Conservation (phyloP, 2,888 invertebrate species). For the Chaitophorus viminalis region DNA sequence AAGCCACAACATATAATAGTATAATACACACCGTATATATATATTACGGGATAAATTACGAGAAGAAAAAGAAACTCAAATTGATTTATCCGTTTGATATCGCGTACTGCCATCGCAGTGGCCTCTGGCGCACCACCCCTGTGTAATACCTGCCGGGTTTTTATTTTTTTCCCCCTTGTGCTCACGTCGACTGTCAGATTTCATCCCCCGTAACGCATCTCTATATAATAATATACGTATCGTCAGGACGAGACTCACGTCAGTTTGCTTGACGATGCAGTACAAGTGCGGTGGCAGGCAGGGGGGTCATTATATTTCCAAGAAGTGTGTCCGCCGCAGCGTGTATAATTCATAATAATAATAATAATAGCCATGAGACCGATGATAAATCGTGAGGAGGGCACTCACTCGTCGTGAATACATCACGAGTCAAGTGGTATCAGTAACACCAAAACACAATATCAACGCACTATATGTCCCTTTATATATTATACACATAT, state of each 20-base stretch:
- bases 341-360: background rate
- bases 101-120: background rate
- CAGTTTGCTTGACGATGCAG: background rate
- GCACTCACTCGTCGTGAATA: constrained; percentile 14
- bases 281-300: background rate
- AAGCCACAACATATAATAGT: background rate
- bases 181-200: constrained; percentile 37
- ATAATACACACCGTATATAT: background rate
- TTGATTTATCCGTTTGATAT: constrained; percentile 43
- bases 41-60: background rate
- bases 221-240: background rate
- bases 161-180: background rate
- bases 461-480: background rate
- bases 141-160: background rate
- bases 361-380: background rate
- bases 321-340: constrained; percentile 39
- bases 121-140: background rate
- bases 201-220: constrained; percentile 11
- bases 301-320: constrained; percentile 39
- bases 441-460: constrained; percentile 31
- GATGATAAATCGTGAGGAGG: constrained; percentile 42
- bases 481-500: too few species aligned
- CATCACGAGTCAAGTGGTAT: constrained; percentile 54
- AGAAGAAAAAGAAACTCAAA: constrained; percentile 14
- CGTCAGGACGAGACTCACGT: background rate